Conservation (phyloP, 2,888 invertebrate genomes). For the Clistopyga incitator region DNA sequence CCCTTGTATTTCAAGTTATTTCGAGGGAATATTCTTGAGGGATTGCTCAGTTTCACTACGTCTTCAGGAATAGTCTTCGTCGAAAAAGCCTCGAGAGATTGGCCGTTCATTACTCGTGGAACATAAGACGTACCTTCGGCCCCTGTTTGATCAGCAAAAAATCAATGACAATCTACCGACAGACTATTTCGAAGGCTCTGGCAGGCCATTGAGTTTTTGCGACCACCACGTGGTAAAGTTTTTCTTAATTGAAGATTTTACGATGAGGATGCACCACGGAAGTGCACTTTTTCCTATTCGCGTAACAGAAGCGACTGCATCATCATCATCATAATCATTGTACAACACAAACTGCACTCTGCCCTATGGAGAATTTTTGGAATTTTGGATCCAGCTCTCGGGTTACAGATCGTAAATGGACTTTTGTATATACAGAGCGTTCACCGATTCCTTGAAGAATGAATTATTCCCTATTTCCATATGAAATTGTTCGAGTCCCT, state of each 20-base stretch:
- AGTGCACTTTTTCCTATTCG: slow-evolving; percentile 28
- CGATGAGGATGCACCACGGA: slow-evolving; percentile 33
- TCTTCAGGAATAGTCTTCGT: neutral
- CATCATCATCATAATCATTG: slow-evolving; percentile 21
- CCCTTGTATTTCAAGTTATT: neutral
- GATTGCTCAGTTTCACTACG: neutral
- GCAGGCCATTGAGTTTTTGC: neutral
- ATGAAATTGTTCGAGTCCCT: slow-evolving; percentile 46
- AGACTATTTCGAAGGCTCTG: neutral
- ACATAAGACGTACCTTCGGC: neutral
- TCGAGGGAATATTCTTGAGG: neutral
- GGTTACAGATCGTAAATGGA: slow-evolving; percentile 3
- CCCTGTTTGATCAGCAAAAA: neutral
- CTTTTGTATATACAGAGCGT: slow-evolving; percentile 7
- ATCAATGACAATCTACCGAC: neutral
- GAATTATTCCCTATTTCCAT: slow-evolving; percentile 58
- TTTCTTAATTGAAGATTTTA: slow-evolving; percentile 51
- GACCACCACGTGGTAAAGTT: slow-evolving; percentile 4
- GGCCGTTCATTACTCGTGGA: neutral
- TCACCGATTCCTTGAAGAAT: slow-evolving; percentile 49
- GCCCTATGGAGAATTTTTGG: slow-evolving; percentile 26
- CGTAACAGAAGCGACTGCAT: slow-evolving; percentile 6
- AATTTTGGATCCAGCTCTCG: slow-evolving; percentile 4
- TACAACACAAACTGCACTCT: slow-evolving; percentile 51
- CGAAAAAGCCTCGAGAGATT: neutral